These are phyloP conservation scores for Melierax canorus DNA, from an alignment of 2,113 vertebrate species.

Conservation along the genomic window DNA sequence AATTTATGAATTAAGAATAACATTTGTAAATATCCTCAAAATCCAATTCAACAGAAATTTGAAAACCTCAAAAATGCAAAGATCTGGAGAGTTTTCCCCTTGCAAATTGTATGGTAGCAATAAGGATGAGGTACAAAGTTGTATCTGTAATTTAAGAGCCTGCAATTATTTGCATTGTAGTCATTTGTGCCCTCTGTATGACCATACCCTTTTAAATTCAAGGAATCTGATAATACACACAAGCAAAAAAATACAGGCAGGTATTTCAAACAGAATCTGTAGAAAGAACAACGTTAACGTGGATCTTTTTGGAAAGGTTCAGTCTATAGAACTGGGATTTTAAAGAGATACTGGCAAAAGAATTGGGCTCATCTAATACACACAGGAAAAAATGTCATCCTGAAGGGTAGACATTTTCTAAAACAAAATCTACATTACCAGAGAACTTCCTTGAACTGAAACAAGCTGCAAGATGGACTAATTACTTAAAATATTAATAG, in stretches of 20 bases:
- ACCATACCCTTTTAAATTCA: background rate
- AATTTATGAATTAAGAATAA: background rate
- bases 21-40: background rate
- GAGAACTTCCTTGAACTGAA: background rate
- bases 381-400: background rate
- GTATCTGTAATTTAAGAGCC: background rate
- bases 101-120: background rate
- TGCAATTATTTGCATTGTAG: background rate
- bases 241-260: background rate
- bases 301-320: background rate
- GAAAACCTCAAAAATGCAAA: background rate
- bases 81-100: background rate
- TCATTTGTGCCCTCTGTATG: background rate
- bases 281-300: background rate
- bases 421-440: background rate
- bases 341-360: background rate
- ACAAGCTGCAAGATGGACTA: background rate
- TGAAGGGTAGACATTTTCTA: background rate
- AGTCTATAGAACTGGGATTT: background rate
- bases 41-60: background rate
- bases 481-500: conserved; percentile 12
- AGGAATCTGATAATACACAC: background rate
- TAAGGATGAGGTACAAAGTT: background rate
- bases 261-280: background rate
- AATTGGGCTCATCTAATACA: background rate